phyloP scores from a whole-genome alignment of 2,888 invertebrate genomes.

The Callimorpha dominula region DNA sequence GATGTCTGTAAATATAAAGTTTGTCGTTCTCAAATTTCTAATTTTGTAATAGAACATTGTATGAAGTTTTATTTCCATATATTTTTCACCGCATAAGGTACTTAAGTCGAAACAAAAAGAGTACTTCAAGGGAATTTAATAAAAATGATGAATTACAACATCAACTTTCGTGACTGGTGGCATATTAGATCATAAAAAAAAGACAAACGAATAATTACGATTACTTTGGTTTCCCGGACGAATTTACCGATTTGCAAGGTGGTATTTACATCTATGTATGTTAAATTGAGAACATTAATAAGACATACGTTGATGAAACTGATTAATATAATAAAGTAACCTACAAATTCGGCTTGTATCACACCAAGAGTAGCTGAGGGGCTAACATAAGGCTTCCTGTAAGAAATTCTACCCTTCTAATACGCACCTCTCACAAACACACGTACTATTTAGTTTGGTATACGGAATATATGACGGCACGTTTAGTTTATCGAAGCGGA shows the following conservation, averaged over 20 bases:
- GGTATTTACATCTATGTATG: not conserved
- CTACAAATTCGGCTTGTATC: conserved; percentile 28
- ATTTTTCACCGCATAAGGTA: not conserved
- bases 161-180: not conserved
- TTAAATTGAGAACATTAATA: not conserved
- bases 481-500: not conserved
- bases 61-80: not conserved
- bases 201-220: too few relatives aligned
- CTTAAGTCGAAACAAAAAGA: not conserved
- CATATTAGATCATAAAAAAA: too few relatives aligned
- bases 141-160: not conserved
- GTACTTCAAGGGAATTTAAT: not conserved
- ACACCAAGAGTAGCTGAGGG: conserved; percentile 21
- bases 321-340: not conserved
- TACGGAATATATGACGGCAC: not conserved
- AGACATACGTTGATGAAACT: not conserved
- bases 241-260: not conserved
- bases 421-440: conserved; percentile 8
- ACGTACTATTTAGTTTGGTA: not conserved
- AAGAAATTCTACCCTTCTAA: conserved; percentile 43
- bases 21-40: not conserved
- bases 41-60: not conserved
- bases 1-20: too few relatives aligned
- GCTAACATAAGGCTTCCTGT: conserved; percentile 40
- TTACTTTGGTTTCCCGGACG: too few relatives aligned